Evolutionary conservation across 2,888 invertebrate genomes (phyloP).

Genomic region (Disparrhopalites patrizii): DNA sequence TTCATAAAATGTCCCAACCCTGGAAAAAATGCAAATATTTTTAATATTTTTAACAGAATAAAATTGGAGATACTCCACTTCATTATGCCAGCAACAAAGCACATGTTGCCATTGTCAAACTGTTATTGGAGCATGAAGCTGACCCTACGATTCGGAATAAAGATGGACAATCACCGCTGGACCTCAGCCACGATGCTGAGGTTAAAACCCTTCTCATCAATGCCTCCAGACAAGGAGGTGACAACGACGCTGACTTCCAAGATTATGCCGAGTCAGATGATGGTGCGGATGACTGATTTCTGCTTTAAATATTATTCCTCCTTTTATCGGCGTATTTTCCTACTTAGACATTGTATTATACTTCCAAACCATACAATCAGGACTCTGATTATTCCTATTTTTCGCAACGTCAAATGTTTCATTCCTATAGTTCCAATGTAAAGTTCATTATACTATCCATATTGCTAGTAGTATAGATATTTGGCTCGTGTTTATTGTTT

Average conservation of each 20-base stretch:
- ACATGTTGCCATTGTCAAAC: constrained; percentile 57
- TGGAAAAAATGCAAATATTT: background rate
- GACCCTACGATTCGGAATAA: constrained; percentile 56
- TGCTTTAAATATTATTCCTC: too few species aligned
- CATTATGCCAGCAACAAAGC: constrained; percentile 62
- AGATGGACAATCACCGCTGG: constrained; percentile 56
- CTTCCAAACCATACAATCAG: too few species aligned
- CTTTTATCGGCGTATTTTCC: too few species aligned
- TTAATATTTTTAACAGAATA: constrained; percentile 55
- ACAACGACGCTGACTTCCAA: constrained; percentile 19
- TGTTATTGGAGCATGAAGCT: constrained; percentile 58
- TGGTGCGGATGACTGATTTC: constrained; percentile 28
- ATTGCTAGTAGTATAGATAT: too few species aligned
- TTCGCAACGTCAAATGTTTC: too few species aligned
- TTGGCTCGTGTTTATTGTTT: too few species aligned
- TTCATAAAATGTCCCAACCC: too few species aligned
- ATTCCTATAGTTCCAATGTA: too few species aligned
- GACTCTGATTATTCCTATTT: too few species aligned
- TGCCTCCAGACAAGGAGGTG: constrained; percentile 21
- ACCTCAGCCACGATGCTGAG: constrained; percentile 56
- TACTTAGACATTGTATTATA: too few species aligned
- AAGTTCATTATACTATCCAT: too few species aligned
- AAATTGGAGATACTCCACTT: constrained; percentile 63
- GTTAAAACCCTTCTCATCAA: constrained; percentile 50
- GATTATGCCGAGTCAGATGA: constrained; percentile 32